Evolutionary conservation across 2,888 invertebrate genomes (phyloP).

Genomic region (Caenorhabditis sp.): DNA sequence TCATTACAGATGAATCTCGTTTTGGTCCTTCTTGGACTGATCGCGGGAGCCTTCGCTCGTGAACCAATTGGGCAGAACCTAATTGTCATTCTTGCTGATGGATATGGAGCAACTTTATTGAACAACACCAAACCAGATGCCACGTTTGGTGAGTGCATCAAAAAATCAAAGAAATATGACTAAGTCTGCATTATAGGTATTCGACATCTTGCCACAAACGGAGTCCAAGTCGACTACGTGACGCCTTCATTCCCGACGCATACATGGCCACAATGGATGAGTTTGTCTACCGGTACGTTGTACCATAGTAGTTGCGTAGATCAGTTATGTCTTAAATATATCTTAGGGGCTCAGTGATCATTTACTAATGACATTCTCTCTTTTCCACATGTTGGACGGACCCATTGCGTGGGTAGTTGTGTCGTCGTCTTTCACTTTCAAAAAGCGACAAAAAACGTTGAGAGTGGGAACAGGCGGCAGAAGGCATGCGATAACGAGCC

Average conservation of each 20-base stretch:
- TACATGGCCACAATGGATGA: slow-evolving; percentile 82
- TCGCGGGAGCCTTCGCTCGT: slow-evolving; percentile 39
- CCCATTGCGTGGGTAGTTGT: slow-evolving; percentile 40
- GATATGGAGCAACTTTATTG: slow-evolving; percentile 79
- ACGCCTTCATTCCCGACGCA: slow-evolving; percentile 81
- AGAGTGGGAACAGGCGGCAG: slow-evolving; percentile 42
- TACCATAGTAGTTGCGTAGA: neutral
- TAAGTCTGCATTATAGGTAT: slow-evolving; percentile 48
- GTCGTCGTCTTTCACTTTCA: slow-evolving; percentile 28
- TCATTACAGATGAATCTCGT: slow-evolving; percentile 55
- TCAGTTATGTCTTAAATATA: neutral
- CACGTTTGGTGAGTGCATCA: slow-evolving; percentile 64
- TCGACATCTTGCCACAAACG: slow-evolving; percentile 67
- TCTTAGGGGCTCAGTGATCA: slow-evolving; percentile 11
- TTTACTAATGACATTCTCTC: slow-evolving; percentile 38
- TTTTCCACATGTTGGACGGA: slow-evolving; percentile 40
- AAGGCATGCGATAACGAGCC: slow-evolving; percentile 56
- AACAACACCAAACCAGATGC: slow-evolving; percentile 77
- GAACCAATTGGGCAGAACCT: slow-evolving; percentile 80
- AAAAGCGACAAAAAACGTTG: slow-evolving; percentile 55
- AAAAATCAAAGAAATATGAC: too few relatives aligned
- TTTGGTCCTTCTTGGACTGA: slow-evolving; percentile 49
- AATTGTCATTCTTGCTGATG: slow-evolving; percentile 80
- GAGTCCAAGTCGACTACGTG: slow-evolving; percentile 79
- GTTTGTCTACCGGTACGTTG: slow-evolving; percentile 79